A percentile compares a stretch with the other conserved stretches of the same genome.
Conservation (phyloP, 2,113 vertebrate species). For the Ibidorhyncha struthersii region DNA sequence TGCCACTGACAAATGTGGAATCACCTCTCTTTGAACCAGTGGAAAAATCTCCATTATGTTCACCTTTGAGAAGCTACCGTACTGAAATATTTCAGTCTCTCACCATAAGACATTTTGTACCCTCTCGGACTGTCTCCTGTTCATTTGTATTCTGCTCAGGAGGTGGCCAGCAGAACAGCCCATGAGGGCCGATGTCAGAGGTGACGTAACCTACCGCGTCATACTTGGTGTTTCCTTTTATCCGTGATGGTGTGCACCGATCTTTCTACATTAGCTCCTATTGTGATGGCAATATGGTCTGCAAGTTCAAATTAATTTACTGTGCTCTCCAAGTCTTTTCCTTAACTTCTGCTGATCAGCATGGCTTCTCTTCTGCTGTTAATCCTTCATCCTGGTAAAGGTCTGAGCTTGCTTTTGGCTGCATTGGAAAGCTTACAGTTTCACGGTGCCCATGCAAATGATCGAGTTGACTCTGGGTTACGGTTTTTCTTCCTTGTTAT, state of each 20-base stretch:
- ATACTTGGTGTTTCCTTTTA: not conserved
- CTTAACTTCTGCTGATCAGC: not conserved
- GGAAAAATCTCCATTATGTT: not conserved
- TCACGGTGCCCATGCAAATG: not conserved
- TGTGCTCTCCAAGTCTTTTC: not conserved
- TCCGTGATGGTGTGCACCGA: accelerated
- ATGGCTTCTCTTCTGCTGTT: not conserved
- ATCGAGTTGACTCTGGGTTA: not conserved
- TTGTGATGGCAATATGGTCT: not conserved
- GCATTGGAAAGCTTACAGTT: not conserved
- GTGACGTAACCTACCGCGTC: not conserved
- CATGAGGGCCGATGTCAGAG: not conserved
- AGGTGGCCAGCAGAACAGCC: not conserved
- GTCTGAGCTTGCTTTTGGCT: not conserved
- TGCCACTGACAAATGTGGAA: not conserved
- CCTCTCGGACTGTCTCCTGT: not conserved
- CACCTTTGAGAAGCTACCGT: not conserved
- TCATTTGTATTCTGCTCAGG: not conserved
- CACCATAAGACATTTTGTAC: accelerated
- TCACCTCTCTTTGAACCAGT: not conserved
- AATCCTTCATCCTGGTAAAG: not conserved
- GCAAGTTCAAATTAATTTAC: not conserved
- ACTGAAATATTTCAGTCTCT: not conserved
- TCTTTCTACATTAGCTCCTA: not conserved
- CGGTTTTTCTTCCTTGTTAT: not conserved